Base-by-base conservation (phyloP, 2,113 vertebrate genomes). In the Oceanites oceanicus region DNA sequence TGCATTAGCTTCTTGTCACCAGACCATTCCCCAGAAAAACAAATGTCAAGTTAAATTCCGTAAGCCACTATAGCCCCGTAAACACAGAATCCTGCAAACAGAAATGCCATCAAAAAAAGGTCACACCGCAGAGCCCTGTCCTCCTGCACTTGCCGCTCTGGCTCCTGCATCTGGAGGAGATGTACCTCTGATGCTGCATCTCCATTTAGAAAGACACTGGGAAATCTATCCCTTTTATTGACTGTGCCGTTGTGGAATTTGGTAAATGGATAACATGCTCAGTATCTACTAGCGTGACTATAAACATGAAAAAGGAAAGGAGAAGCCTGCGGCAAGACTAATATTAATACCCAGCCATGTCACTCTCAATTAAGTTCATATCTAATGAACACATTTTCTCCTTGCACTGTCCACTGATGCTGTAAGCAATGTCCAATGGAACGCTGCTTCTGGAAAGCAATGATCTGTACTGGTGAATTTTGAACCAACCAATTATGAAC, bases 341-440 rank as follows among this genome's bases (percentile, higher is more conserved):
- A 96, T 97, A 97, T 97, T 97, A 97, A 97, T 97, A 97, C 78
- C 78, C 96, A 97, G 92, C 74, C 93, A 96, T 97, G 97, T 97
- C 97, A 96, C 81, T 97, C 94, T 95, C 94, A 90, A 95, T 97
- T 97, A 97, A 92, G 84, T 59, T 97, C 97, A 96, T 88, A 90
- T 63, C 92, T 97, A 97, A 97, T 93, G 95, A 97, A 95, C 91
- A 90, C 85, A 96, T 97, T 97, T 97, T 97, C 90, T 95, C 63
- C 91, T 93, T 88, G 77, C 93, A 63, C 87, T 96, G 96, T 96
- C 96, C 97, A 97, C 84, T 94, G 91, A 97, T 92, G 95, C 95
- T 97, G 88, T 92, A 95, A 95, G 96, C 95, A 95, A 95, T 79
- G 95, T 88, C 94, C 96, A 97, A 90, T 96, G 91, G 92, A 97